Conservation (phyloP, 2,797 vertebrate species). For the Cyclura pinguis region DNA sequence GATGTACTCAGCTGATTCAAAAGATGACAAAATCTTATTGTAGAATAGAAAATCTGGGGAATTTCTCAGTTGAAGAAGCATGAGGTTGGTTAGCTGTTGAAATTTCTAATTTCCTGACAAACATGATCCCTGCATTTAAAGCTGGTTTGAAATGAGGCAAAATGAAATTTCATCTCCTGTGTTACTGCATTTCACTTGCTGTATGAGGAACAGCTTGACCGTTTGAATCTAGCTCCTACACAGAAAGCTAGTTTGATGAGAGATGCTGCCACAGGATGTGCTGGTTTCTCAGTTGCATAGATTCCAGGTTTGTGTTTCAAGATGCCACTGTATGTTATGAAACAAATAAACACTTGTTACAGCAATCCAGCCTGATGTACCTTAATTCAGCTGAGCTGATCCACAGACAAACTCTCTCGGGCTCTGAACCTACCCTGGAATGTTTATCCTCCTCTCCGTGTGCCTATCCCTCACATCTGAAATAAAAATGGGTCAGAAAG, state of each 20-base stretch:
- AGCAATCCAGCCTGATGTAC: background rate
- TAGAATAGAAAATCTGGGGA: too few species aligned
- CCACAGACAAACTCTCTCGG: background rate
- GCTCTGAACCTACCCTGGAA: background rate
- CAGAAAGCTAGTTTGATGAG: conserved; percentile 63
- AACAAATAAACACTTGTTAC: background rate
- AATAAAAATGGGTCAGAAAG: too few species aligned
- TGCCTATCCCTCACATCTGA: too few species aligned
- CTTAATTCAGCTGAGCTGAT: background rate
- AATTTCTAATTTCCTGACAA: too few species aligned
- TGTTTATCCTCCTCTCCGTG: too few species aligned
- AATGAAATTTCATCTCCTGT: background rate
- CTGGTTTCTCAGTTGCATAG: background rate
- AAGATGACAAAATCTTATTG: too few species aligned
- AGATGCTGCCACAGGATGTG: background rate
- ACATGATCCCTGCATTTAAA: background rate
- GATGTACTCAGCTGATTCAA: too few species aligned
- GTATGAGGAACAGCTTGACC: background rate
- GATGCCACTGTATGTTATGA: background rate
- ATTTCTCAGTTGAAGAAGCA: background rate
- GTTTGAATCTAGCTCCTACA: conserved; percentile 26
- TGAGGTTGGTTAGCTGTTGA: background rate
- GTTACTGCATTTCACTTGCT: background rate
- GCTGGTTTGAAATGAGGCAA: background rate
- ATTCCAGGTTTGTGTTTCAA: background rate